Conservation (phyloP, 2,888 invertebrate genomes). For the Hartigia nigra region DNA sequence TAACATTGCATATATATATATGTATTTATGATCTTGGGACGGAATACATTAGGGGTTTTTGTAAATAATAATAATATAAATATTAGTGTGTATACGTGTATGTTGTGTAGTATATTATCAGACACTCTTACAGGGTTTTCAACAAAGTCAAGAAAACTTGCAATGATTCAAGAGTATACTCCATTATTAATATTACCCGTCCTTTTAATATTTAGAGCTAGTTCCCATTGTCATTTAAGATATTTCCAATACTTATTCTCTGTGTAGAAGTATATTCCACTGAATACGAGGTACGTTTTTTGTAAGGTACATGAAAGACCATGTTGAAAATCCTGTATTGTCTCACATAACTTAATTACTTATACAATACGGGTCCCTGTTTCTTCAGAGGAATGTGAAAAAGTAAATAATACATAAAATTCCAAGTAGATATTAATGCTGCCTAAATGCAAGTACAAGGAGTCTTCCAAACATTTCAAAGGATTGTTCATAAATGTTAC, state of each 20-base stretch:
- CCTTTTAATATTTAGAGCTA: not conserved
- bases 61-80: slow-evolving; percentile 26
- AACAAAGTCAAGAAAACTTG: not conserved
- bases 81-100: slow-evolving; percentile 30
- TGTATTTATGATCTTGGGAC: slow-evolving; percentile 41
- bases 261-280: not conserved
- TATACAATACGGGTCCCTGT: not conserved
- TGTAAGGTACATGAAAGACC: not conserved
- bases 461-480: not conserved
- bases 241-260: not conserved
- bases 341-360: not conserved
- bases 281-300: not conserved
- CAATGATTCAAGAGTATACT: not conserved
- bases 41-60: slow-evolving; percentile 43
- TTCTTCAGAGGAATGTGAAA: not conserved
- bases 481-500: not conserved
- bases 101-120: slow-evolving; percentile 1
- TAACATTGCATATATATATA: not conserved
- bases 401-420: not conserved
- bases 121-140: not conserved
- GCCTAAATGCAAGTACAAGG: not conserved
- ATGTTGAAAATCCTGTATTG: not conserved
- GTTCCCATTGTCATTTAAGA: not conserved
- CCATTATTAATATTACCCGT: not conserved
- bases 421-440: not conserved